Base-by-base conservation (phyloP, 1,140 invertebrate genomes). In the Hydropsyche tenuis region DNA sequence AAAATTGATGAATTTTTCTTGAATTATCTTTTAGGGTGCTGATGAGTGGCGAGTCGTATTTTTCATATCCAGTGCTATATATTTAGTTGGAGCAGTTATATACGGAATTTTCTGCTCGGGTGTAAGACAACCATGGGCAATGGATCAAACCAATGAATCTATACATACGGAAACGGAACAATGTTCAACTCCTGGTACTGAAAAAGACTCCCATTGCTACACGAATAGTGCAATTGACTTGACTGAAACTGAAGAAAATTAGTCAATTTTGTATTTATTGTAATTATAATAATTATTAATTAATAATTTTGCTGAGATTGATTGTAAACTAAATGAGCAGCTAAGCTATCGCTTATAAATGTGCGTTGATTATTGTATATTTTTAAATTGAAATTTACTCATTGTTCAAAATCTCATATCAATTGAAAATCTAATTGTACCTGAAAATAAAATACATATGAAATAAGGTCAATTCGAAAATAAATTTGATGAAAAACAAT, bases 11-110 rank as follows among this genome's bases (percentile, higher is more conserved):
- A 62, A 69, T 53, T 20, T 37, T 65, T 69, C 64, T n/a, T n/a
- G n/a, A n/a, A n/a, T 72, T 69, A 43, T 43, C 64, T 85, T 87
- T 68, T 81, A 95, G 93, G 88, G 87, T 60, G 86, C 88, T 12
- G 86, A 87, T 12, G 90, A 94, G 83, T 96, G 95, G 95, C 88
- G 90, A 51, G 86, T 89, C 20, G 91, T 96, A 9, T 96, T 96
- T 82, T 93, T 91, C 81, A 93, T 96, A 79, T 88, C 92, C 2
- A 89, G 91, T 75, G 87, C 84, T 51, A 88, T 96, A 78, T 96
- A 96, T 82, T 81, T 94, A 3, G 73, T 91, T 14, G 94, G 94
- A 18, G 91, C 92, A 63, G 79, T 94, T 42, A 83, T 95, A 63
- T 96, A 94, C 79, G 91, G 90, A 71, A 76, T 90, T n/a, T 91